Percentiles rank a stretch among this genome's conserved stretches.
Evolutionary conservation across 2,113 vertebrate genomes (phyloP).

Genomic region (Callipepla squamata): DNA sequence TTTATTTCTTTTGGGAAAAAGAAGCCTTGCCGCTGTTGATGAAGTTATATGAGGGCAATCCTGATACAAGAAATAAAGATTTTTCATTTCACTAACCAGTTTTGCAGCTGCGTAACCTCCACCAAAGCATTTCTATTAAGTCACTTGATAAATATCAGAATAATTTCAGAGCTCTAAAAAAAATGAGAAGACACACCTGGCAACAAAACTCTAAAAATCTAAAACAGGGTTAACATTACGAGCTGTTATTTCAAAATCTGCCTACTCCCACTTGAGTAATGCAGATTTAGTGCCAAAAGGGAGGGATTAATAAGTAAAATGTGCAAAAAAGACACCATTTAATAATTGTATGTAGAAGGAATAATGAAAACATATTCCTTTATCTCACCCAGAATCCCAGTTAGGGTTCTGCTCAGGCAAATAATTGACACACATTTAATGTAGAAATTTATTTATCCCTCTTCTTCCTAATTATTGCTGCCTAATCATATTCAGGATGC

Average conservation of each 20-base stretch:
- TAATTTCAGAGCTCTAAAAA: not conserved
- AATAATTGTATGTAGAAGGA: not conserved
- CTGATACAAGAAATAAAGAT: not conserved
- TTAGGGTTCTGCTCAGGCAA: not conserved
- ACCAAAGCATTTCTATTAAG: not conserved
- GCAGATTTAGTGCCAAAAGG: slow-evolving; percentile 7
- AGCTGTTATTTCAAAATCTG: slow-evolving; percentile 35
- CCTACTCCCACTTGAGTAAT: slow-evolving; percentile 40
- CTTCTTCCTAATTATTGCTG: not conserved
- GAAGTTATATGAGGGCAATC: not conserved
- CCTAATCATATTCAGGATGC: not conserved
- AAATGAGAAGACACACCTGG: not conserved
- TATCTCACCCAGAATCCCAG: not conserved
- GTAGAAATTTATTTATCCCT: not conserved
- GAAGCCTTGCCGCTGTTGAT: not conserved
- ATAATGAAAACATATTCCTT: not conserved
- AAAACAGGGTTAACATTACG: not conserved
- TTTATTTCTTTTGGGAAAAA: not conserved
- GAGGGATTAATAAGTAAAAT: slow-evolving; percentile 12
- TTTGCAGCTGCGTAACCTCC: not conserved
- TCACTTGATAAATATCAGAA: not conserved
- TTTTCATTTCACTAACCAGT: not conserved
- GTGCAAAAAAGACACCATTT: not conserved
- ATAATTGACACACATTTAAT: not conserved
- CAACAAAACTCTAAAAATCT: not conserved